Evolutionary conservation across 2,888 invertebrate species (phyloP).

Genomic region (Pollenia angustigena): DNA sequence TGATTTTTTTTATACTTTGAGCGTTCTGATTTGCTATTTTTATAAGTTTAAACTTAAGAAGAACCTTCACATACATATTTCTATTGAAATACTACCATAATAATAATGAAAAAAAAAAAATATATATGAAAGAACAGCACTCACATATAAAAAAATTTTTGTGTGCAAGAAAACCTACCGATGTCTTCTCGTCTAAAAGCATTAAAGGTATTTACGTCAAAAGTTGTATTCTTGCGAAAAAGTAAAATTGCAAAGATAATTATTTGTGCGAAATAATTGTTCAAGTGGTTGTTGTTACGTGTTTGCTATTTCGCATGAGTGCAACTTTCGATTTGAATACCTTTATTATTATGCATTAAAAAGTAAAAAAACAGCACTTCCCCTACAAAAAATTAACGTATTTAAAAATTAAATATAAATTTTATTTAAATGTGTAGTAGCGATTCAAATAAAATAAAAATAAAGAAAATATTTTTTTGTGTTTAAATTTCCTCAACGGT

Average conservation of each 20-base stretch:
- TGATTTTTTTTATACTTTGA: no score
- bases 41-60: slow-evolving; percentile 50
- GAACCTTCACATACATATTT: slow-evolving; percentile 12
- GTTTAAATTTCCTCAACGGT: neutral
- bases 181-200: slow-evolving; percentile 41
- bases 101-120: slow-evolving; percentile 10
- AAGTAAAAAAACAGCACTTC: slow-evolving; percentile 14
- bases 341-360: neutral
- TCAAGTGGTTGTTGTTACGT: no score
- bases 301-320: no score
- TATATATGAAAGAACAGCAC: neutral
- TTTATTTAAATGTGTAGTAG: slow-evolving; percentile 56
- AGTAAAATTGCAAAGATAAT: no score
- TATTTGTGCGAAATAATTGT: no score
- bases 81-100: slow-evolving; percentile 33
- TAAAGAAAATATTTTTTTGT: slow-evolving; percentile 1
- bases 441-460: slow-evolving; percentile 29
- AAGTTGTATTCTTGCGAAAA: no score
- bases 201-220: no score
- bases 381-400: slow-evolving; percentile 24
- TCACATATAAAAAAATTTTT: slow-evolving; percentile 45
- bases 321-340: no score
- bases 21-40: slow-evolving; percentile 29
- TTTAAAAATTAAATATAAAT: slow-evolving; percentile 18
- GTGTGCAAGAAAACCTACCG: slow-evolving; percentile 55